Conservation (phyloP, 2,888 invertebrate genomes). For the Scaptomyza caliginosa region DNA sequence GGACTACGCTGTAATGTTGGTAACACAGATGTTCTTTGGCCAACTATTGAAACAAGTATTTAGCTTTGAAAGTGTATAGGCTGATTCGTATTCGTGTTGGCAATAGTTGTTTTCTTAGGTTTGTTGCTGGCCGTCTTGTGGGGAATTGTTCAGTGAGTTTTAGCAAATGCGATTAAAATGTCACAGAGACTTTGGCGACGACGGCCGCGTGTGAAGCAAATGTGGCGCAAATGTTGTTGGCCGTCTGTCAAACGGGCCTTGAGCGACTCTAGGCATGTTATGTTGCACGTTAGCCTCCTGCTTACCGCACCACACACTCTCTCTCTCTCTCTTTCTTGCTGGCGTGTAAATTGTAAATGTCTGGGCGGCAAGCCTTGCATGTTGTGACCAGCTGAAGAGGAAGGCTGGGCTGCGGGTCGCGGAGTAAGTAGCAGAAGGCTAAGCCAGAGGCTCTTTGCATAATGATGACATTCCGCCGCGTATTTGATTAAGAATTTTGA, state of each 20-base stretch:
- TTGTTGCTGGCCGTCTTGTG: constrained; percentile 28
- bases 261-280: constrained; percentile 35
- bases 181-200: constrained; percentile 75
- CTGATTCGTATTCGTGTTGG: constrained; percentile 27
- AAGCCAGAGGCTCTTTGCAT: constrained; percentile 66
- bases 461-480: constrained; percentile 82
- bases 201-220: constrained; percentile 72
- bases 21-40: no score
- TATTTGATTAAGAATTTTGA: constrained; percentile 82
- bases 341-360: constrained; percentile 65
- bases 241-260: constrained; percentile 62
- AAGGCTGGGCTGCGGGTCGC: neutral
- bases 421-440: constrained; percentile 22
- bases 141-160: constrained; percentile 83
- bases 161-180: constrained; percentile 84
- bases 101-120: constrained; percentile 36
- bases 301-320: neutral
- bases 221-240: constrained; percentile 74
- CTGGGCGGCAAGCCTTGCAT: constrained; percentile 52
- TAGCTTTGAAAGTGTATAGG: constrained; percentile 29
- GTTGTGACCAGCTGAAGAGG: constrained; percentile 3
- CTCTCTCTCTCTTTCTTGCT: constrained; percentile 5
- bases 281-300: neutral
- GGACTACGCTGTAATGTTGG: constrained; percentile 8
- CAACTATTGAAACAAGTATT: neutral